phyloP scores from a whole-genome alignment of 1,140 invertebrate genomes.

The Cataglyphis hispanica region DNA sequence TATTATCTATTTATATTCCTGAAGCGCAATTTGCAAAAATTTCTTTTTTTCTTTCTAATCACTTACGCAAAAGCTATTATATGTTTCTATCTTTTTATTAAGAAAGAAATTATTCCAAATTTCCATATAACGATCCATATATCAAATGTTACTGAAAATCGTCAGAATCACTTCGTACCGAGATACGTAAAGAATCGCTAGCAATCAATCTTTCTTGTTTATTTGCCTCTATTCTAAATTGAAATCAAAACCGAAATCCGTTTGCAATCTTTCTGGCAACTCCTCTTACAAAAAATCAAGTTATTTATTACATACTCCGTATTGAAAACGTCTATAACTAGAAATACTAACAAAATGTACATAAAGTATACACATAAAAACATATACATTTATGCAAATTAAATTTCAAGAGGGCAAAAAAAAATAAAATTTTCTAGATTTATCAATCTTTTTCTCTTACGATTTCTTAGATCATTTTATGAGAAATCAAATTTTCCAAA shows the following conservation, averaged over 20 bases:
- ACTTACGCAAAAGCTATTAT: neutral
- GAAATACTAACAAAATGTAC: neutral
- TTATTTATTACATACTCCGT: constrained; percentile 1
- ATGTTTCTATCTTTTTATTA: neutral
- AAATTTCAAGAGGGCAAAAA: constrained; percentile 77
- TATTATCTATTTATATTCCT: neutral
- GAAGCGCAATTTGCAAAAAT: neutral
- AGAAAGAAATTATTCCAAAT: constrained; percentile 52
- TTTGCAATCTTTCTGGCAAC: neutral
- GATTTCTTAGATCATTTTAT: neutral
- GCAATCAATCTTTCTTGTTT: constrained; percentile 17
- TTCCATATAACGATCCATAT: constrained; percentile 64
- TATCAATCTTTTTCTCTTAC: neutral
- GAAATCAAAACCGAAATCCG: neutral
- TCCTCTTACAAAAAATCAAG: neutral
- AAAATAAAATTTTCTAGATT: neutral
- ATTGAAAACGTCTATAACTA: neutral
- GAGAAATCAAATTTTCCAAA: neutral
- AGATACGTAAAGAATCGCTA: constrained; percentile 11
- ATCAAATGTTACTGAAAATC: constrained; percentile 18
- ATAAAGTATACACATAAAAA: too few relatives aligned
- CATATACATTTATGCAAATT: too few relatives aligned
- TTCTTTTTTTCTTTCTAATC: neutral
- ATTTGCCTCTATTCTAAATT: neutral
- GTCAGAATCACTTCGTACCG: neutral